Conservation (phyloP, 2,888 invertebrate genomes). For the Campaea margaritaria region DNA sequence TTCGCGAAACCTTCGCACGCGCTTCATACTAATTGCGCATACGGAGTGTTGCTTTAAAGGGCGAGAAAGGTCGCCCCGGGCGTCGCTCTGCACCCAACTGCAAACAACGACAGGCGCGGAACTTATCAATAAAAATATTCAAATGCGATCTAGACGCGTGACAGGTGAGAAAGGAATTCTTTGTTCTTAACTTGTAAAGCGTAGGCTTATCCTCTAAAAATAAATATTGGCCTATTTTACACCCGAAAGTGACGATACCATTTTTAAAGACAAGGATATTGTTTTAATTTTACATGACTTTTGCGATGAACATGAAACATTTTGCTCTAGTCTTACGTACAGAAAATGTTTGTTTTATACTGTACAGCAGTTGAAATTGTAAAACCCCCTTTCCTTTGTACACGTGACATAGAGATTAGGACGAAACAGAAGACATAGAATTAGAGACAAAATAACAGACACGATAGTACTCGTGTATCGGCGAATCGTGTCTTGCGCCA, state of each 20-base stretch:
- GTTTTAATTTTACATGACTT: too few relatives aligned
- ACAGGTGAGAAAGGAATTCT: not conserved
- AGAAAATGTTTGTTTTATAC: too few relatives aligned
- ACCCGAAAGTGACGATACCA: too few relatives aligned
- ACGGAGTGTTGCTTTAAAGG: conserved; percentile 47
- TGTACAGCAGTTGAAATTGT: too few relatives aligned
- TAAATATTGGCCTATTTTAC: too few relatives aligned
- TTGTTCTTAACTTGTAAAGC: too few relatives aligned
- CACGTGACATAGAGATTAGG: not conserved
- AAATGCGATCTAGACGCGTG: conserved; percentile 6
- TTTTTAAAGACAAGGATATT: too few relatives aligned
- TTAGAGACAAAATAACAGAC: not conserved
- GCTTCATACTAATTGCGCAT: conserved; percentile 52
- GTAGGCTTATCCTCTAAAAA: too few relatives aligned
- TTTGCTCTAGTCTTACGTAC: too few relatives aligned
- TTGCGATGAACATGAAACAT: too few relatives aligned
- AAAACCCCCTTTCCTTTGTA: too few relatives aligned
- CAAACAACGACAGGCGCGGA: conserved; percentile 23
- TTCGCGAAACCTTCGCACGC: conserved; percentile 40
- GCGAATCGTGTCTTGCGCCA: not conserved
- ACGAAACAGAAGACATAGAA: not conserved
- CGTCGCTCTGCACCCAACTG: conserved; percentile 63
- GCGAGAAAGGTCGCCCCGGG: conserved; percentile 73
- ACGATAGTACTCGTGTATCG: too few relatives aligned
- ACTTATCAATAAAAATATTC: conserved; percentile 30